Conservation (phyloP, 2,797 vertebrate species). For the Pangasius larnaudii region DNA sequence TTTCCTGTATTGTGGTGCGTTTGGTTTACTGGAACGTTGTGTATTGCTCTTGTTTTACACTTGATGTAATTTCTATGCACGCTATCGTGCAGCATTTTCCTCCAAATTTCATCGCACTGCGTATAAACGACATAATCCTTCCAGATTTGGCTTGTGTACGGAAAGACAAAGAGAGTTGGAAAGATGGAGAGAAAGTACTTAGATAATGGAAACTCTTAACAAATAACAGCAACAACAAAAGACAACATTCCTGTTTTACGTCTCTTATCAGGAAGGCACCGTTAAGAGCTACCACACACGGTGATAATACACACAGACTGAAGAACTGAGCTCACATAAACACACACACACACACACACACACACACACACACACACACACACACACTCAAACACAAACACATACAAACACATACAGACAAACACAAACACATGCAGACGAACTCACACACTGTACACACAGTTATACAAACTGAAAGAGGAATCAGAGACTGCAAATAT, state of each 20-base stretch:
- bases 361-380: background rate
- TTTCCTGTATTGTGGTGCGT: slow-evolving; percentile 15
- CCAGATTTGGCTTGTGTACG: background rate
- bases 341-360: slow-evolving; percentile 31
- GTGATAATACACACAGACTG: slow-evolving; percentile 24
- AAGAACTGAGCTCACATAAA: slow-evolving; percentile 12
- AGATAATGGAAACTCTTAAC: background rate
- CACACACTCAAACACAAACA: background rate
- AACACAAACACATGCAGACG: slow-evolving; percentile 20
- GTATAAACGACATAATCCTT: background rate
- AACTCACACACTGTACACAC: background rate
- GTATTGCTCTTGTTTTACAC: background rate
- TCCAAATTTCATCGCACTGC: background rate
- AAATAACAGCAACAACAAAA: background rate
- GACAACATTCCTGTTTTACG: background rate
- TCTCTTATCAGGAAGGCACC: slow-evolving; percentile 38
- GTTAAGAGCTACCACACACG: slow-evolving; percentile 26
- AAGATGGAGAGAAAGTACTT: background rate
- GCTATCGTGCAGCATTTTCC: background rate
- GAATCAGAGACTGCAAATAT: background rate
- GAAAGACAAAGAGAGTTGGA: background rate
- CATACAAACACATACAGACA: slow-evolving; percentile 28
- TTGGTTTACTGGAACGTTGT: background rate
- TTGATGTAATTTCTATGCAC: background rate
- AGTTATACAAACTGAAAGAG: background rate